These are phyloP conservation scores for Dendrolimus punctatus DNA, from an alignment of 1,140 invertebrate genomes.

Conservation along the genomic window DNA sequence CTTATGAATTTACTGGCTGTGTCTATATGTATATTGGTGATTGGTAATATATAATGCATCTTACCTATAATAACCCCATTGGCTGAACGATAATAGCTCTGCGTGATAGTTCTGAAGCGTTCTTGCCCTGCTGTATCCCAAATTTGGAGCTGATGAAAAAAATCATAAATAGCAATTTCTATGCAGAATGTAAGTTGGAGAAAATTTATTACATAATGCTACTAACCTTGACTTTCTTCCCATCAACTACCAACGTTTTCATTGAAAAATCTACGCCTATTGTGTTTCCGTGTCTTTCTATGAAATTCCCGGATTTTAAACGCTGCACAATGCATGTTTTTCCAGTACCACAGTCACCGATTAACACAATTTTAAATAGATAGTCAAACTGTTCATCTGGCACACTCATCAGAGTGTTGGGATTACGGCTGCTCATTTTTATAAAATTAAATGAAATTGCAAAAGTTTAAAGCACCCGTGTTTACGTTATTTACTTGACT, in stretches of 20 bases:
- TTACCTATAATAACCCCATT: slow-evolving; percentile 84
- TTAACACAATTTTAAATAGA: slow-evolving; percentile 88
- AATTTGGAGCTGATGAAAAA: slow-evolving; percentile 83
- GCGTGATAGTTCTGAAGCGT: slow-evolving; percentile 92
- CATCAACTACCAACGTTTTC: slow-evolving; percentile 94
- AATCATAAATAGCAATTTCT: slow-evolving; percentile 1
- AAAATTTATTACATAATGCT: slow-evolving; percentile 1
- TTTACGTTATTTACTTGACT: slow-evolving; percentile 51
- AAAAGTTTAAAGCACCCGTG: slow-evolving; percentile 21
- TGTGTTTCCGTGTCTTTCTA: slow-evolving; percentile 94
- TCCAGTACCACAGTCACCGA: slow-evolving; percentile 88
- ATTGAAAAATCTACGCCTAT: slow-evolving; percentile 98
- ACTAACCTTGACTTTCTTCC: slow-evolving; percentile 92
- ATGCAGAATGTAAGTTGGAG: not conserved
- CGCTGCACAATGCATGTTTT: slow-evolving; percentile 93
- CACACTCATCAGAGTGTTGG: slow-evolving; percentile 72
- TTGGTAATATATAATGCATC: slow-evolving; percentile 9
- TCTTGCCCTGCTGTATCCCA: slow-evolving; percentile 97
- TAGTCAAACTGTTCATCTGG: slow-evolving; percentile 84
- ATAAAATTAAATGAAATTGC: slow-evolving; percentile 30
- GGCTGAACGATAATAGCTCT: slow-evolving; percentile 95
- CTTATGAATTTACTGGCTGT: too few relatives aligned
- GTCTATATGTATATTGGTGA: too few relatives aligned
- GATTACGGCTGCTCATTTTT: slow-evolving; percentile 68
- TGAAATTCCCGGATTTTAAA: slow-evolving; percentile 94